Percentiles rank a stretch among this genome's conserved stretches.
Evolutionary conservation across 2,888 invertebrate genomes (phyloP).

Genomic region (Clostera curtula): DNA sequence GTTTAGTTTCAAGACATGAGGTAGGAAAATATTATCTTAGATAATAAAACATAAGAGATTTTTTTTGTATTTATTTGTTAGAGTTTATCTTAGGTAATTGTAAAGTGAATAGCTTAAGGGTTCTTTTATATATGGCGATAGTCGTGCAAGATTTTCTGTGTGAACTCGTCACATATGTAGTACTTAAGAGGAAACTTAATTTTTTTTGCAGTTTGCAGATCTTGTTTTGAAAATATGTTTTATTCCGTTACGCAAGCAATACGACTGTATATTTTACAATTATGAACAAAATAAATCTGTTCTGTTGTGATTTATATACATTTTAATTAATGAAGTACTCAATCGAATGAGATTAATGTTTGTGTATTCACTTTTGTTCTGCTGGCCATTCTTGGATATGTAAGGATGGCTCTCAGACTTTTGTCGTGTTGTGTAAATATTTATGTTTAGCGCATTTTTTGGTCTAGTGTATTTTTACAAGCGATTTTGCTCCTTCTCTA

Average conservation of each 20-base stretch:
- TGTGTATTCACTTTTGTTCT: slow-evolving; percentile 44
- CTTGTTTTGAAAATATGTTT: slow-evolving; percentile 14
- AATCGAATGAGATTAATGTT: slow-evolving; percentile 59
- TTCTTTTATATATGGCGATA: slow-evolving; percentile 66
- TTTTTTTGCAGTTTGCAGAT: slow-evolving; percentile 40
- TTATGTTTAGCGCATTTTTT: slow-evolving; percentile 62
- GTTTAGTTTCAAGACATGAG: slow-evolving; percentile 70
- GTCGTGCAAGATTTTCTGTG: slow-evolving; percentile 55
- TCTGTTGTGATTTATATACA: slow-evolving; percentile 61
- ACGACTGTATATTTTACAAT: slow-evolving; percentile 1
- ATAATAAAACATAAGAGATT: slow-evolving; percentile 64
- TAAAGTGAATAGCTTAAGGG: slow-evolving; percentile 68
- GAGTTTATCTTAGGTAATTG: slow-evolving; percentile 74
- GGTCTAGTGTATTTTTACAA: slow-evolving; percentile 47
- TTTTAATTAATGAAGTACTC: slow-evolving; percentile 52
- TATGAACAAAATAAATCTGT: slow-evolving; percentile 54
- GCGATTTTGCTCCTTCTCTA: slow-evolving; percentile 48
- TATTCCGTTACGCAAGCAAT: not conserved
- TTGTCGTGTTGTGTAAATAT: slow-evolving; percentile 50
- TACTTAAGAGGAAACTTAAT: slow-evolving; percentile 66
- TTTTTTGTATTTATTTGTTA: slow-evolving; percentile 75
- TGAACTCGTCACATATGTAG: slow-evolving; percentile 51
- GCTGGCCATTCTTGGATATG: slow-evolving; percentile 35
- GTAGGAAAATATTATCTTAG: slow-evolving; percentile 71
- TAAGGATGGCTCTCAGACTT: slow-evolving; percentile 37